Conservation (phyloP, 2,113 vertebrate genomes). For the Arothron firmamentum region DNA sequence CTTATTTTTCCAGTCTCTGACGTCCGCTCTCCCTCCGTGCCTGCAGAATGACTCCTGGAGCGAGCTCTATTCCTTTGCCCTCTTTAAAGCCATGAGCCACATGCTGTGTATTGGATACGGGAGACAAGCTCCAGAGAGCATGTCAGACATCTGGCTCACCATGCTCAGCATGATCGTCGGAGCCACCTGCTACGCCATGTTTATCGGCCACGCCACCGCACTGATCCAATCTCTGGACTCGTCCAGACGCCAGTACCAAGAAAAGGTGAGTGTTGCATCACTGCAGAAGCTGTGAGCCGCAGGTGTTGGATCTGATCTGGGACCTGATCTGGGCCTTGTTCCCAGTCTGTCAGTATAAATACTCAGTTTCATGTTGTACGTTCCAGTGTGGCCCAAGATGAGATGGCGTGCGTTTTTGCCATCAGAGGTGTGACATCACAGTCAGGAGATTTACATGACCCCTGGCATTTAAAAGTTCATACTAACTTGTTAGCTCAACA, state of each 20-base stretch:
- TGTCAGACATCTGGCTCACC: slow-evolving; percentile 98
- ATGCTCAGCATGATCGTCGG: slow-evolving; percentile 99
- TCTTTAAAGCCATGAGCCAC: slow-evolving; percentile 99
- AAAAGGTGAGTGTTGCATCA: slow-evolving; percentile 76
- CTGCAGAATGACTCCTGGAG: slow-evolving; percentile 93
- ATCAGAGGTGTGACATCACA: too few species aligned
- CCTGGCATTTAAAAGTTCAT: too few species aligned
- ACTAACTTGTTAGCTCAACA: too few species aligned
- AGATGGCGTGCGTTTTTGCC: too few species aligned
- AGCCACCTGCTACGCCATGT: slow-evolving; percentile 95
- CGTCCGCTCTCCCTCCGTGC: slow-evolving; percentile 1
- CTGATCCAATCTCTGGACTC: slow-evolving; percentile 93
- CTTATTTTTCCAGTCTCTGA: not conserved
- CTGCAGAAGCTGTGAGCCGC: not conserved
- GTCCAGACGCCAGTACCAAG: slow-evolving; percentile 89
- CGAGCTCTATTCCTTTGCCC: slow-evolving; percentile 94
- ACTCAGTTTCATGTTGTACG: too few species aligned
- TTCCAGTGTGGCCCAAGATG: too few species aligned
- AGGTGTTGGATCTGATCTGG: not conserved
- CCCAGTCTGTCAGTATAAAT: not conserved
- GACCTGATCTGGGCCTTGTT: not conserved
- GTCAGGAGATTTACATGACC: too few species aligned
- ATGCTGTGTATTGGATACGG: slow-evolving; percentile 98
- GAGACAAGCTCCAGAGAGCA: slow-evolving; percentile 92
- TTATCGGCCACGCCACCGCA: slow-evolving; percentile 89